These are phyloP conservation scores for Malurus splendens DNA, from an alignment of 2,797 vertebrate species.

Conservation along the genomic window DNA sequence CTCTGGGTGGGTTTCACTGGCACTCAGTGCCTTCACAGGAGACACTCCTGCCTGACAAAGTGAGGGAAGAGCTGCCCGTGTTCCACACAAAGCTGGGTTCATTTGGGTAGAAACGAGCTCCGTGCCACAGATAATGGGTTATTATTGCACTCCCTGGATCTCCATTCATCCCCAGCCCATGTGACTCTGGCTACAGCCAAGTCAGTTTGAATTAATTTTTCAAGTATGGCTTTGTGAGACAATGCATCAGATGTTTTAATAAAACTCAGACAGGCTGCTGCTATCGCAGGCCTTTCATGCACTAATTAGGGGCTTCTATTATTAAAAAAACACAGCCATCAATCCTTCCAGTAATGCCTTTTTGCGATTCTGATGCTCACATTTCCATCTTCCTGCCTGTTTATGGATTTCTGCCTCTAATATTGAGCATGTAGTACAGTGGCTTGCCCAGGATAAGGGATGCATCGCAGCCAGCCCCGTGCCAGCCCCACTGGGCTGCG, in stretches of 20 bases:
- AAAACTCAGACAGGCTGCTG: constrained; percentile 62
- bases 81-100: neutral
- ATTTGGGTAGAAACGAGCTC: constrained; percentile 30
- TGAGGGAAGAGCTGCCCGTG: neutral
- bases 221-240: constrained; percentile 44
- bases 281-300: constrained; percentile 15
- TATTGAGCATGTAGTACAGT: neutral
- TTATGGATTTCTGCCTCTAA: constrained; percentile 35
- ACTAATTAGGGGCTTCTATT: constrained; percentile 57
- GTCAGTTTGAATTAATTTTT: constrained; percentile 66
- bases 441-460: neutral
- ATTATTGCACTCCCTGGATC: constrained; percentile 11
- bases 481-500: neutral
- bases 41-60: neutral
- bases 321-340: constrained; percentile 25
- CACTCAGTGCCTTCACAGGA: accelerated
- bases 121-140: neutral
- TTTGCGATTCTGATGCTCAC: constrained; percentile 22
- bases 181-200: constrained; percentile 42
- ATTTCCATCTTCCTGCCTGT: constrained; percentile 13
- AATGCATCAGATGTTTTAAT: constrained; percentile 67
- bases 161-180: constrained; percentile 41
- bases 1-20: neutral
- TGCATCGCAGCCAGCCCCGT: neutral
- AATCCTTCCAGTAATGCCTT: constrained; percentile 47